Evolutionary conservation across 2,797 vertebrate species (phyloP).

Genomic region (Chelon labrosus): DNA sequence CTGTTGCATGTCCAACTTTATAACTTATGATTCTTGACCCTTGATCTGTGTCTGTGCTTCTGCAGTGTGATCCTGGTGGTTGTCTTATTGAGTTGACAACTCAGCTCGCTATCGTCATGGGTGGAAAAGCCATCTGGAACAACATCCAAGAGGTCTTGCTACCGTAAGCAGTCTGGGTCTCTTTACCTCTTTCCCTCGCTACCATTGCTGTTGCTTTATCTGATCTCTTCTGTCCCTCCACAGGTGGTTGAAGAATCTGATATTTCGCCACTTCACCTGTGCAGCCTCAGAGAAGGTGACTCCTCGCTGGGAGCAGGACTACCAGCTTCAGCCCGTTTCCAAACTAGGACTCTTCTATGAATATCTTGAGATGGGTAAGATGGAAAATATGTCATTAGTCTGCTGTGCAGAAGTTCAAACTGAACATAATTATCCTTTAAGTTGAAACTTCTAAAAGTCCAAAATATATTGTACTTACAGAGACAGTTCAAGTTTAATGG

Average conservation of each 20-base stretch:
- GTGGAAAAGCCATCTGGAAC: constrained; percentile 97
- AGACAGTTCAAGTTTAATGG: not conserved
- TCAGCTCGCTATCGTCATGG: constrained; percentile 94
- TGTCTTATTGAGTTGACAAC: constrained; percentile 95
- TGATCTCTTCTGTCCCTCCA: not conserved
- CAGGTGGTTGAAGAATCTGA: constrained; percentile 94
- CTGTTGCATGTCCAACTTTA: not conserved
- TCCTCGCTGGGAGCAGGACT: constrained; percentile 96
- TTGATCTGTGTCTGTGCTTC: not conserved
- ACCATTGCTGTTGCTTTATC: not conserved
- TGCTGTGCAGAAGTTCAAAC: no score
- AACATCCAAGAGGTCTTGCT: constrained; percentile 95
- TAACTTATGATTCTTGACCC: not conserved
- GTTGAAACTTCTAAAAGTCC: not conserved
- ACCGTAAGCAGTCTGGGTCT: constrained; percentile 86
- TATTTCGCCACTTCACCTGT: constrained; percentile 83
- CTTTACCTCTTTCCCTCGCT: no score
- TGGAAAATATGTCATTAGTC: not conserved
- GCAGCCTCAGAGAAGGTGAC: constrained; percentile 80
- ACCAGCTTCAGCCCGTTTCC: constrained; percentile 87
- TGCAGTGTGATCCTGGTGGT: constrained; percentile 94
- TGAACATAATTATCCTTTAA: no score
- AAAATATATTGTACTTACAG: not conserved
- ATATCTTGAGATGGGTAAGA: constrained; percentile 97
- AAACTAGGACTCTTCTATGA: constrained; percentile 94